Evolutionary conservation across 2,797 vertebrate genomes (phyloP), one percentile per base, ranked within the genome.

Genomic region (Pterois miles): DNA sequence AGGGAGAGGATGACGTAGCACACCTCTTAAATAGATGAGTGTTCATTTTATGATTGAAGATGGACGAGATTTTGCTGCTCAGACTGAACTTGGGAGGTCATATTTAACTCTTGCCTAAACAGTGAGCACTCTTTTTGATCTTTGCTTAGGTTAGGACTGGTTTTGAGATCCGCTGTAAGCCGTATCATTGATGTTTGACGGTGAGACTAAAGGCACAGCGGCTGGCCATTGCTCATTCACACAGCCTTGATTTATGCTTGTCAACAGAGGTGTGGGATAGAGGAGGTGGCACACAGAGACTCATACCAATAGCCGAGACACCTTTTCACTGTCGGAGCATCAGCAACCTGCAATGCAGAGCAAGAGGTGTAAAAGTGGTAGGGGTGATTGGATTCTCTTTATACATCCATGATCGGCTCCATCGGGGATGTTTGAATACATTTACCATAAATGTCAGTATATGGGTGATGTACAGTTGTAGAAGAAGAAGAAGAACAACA

Each of bases 291-390:
- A 46, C 63, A 71, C 43, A 74, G 72, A 85, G 78, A 71, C 71
- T 79, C 43, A 59, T 27, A 68, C 65, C 82, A 85, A 85, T 87
- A 71, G 69, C 74, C 58, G 9, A 72, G 75, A 89, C 88, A 87
- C 87, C 85, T 84, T 87, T 90, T 84, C 65, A 69, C 67, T 81
- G 77, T 87, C 71, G 73, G 48, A 80, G 65, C 63, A 60, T 76
- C 60, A 67, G 68, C 71, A 74, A 43, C 57, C 70, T 86, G 84
- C 74, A 83, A 54, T 75, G 65, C 78, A 60, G 79, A 74, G 80
- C 40, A 67, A 73, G 67, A 81, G 65, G 62, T 79, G 76, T 58
- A 43, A 31, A 87, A 29, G 71, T 71, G 68, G 76, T 62, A 71
- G 66, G 71, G 66, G 29, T 58, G 50, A 83, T 84, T 74, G 54